Evolutionary conservation across 2,113 vertebrate genomes (phyloP).

Genomic region (Nestor notabilis): DNA sequence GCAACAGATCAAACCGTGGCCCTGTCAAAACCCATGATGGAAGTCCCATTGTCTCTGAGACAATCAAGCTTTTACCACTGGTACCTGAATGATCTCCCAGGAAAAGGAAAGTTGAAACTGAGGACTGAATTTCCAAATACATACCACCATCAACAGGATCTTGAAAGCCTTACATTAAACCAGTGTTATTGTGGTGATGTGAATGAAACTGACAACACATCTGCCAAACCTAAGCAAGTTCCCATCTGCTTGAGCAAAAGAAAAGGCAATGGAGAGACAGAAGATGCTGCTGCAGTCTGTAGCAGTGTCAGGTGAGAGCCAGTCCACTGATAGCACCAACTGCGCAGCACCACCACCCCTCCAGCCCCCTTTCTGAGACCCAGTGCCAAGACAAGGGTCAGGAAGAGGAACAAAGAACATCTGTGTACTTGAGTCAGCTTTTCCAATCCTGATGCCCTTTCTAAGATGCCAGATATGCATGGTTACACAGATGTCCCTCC

Average conservation of each 20-base stretch:
- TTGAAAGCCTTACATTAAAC: neutral
- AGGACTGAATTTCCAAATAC: neutral
- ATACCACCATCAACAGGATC: neutral
- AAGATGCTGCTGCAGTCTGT: neutral
- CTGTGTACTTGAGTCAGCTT: neutral
- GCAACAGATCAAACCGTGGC: accelerated
- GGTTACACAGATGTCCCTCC: neutral
- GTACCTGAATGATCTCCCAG: neutral
- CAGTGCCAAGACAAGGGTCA: neutral
- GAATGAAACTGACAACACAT: neutral
- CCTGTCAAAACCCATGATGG: neutral
- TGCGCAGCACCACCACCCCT: accelerated
- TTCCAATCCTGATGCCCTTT: neutral
- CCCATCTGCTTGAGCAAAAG: neutral
- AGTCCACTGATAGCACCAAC: accelerated
- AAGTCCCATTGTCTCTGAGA: neutral
- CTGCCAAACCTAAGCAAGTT: neutral
- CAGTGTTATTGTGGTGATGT: too few species aligned
- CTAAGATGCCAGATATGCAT: neutral
- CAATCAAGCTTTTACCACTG: neutral
- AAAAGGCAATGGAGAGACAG: neutral
- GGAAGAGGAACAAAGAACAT: neutral
- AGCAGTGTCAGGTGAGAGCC: neutral
- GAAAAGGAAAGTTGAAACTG: neutral
- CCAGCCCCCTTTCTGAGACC: neutral